Evolutionary conservation across 2,888 invertebrate species (phyloP), one percentile per base, ranked within the genome.

Genomic region (Drosophila helvetica): DNA sequence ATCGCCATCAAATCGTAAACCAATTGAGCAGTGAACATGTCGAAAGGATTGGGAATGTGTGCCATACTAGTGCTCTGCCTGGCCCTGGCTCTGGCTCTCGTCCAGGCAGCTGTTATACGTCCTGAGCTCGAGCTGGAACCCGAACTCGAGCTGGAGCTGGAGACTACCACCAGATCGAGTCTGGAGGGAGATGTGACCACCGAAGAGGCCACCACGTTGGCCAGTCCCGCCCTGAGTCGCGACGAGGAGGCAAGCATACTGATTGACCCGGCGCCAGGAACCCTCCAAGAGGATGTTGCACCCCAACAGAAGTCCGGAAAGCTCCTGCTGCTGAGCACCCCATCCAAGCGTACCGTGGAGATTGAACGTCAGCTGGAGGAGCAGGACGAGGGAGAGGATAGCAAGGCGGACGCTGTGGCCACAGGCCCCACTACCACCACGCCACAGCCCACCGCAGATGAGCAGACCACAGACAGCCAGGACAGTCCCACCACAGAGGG

Each of bases 241-340:
- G 90, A 90, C 52, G 80, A 78, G 63, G 79, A 81, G 57, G 80
- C 82, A n/a, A 81, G 59, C 27, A 58, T 79, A 33, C 51, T 78
- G 58, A 78, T 84, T 71, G 82, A 88, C 76, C 77, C 89, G 15
- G 80, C 79, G 15, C 70, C 74, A 6, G 64, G 73, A 30, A 72
- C 90, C 4, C 55, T 75, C 4, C 57, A 63, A 15, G 68, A 65
- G 59, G 42, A 71, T 17, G 70, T 43, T 7, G 33, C 46, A 46
- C 33, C 42, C 15, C 68, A 48, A 19, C 59, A 70, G 50, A 89
- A 80, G 69, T 88, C 77, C 6, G 86, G 76, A n/a, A 86, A 79
- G 42, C 74, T 90, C n/a, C 67, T 90, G 58, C 77, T 90, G n/a
- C 74, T 90, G 6, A 90, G 89, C 62, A 84, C 88, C 10, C 86